Conservation (phyloP, 2,113 vertebrate species). For the Malurus alboscapulatus region DNA sequence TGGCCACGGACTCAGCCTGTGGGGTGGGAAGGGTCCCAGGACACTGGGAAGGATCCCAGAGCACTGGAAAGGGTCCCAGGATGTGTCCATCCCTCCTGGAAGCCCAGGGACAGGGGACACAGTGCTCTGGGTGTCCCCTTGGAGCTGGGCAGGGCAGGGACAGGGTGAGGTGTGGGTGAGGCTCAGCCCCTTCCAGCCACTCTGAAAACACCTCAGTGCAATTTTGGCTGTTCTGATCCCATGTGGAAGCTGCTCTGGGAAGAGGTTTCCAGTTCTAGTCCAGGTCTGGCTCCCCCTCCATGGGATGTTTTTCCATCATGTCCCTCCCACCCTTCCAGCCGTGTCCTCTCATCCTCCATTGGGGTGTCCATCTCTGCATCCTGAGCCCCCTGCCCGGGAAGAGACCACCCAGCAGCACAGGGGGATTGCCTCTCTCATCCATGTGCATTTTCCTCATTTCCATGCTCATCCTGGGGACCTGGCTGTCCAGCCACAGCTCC, state of each 20-base stretch:
- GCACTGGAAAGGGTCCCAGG: not conserved
- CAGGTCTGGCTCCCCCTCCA: not conserved
- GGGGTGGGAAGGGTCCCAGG: not conserved
- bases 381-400: not conserved
- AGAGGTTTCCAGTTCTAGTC: not conserved
- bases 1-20: no score
- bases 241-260: not conserved
- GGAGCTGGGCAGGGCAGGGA: not conserved
- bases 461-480: not conserved
- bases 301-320: not conserved
- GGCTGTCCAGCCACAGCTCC: not conserved
- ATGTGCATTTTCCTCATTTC: not conserved
- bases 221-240: not conserved
- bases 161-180: not conserved
- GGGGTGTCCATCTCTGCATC: not conserved
- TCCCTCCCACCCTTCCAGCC: not conserved
- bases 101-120: not conserved
- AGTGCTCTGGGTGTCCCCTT: not conserved
- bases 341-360: not conserved
- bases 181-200: not conserved
- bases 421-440: not conserved
- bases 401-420: not conserved
- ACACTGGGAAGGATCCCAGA: not conserved
- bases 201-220: not conserved
- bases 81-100: not conserved